These are phyloP conservation scores for Brachystomella parvula DNA, from an alignment of 1,140 invertebrate species.

Conservation along the genomic window DNA sequence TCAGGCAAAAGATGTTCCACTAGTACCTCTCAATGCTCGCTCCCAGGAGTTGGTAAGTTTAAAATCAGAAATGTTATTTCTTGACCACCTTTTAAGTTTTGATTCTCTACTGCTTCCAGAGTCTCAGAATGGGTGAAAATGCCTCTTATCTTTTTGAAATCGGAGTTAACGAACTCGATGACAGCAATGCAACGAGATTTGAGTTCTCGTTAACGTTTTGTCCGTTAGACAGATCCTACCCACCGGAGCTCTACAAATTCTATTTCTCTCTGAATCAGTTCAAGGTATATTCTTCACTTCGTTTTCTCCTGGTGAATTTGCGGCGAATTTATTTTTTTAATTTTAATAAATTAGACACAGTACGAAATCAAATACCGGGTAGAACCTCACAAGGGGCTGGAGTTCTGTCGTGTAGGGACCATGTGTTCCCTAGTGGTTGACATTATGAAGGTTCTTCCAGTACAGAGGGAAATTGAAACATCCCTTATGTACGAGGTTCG, in stretches of 20 bases:
- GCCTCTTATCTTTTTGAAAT: constrained; percentile 78
- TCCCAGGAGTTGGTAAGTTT: constrained; percentile 38
- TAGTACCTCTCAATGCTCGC: constrained; percentile 56
- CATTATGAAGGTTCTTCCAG: constrained; percentile 49
- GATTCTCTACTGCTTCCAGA: no score
- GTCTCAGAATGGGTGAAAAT: constrained; percentile 56
- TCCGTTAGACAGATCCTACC: constrained; percentile 1
- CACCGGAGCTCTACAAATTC: constrained; percentile 32
- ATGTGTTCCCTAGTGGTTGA: constrained; percentile 75
- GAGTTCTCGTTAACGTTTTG: constrained; percentile 33
- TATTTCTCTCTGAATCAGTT: constrained; percentile 32
- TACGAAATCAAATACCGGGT: constrained; percentile 72
- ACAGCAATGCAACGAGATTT: constrained; percentile 43
- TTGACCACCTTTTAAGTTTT: background rate
- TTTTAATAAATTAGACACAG: constrained; percentile 54
- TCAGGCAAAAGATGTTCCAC: constrained; percentile 47
- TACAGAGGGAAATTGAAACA: constrained; percentile 40
- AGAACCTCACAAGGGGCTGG: constrained; percentile 68
- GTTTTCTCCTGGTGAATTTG: background rate
- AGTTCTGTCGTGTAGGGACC: constrained; percentile 78
- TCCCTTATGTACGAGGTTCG: constrained; percentile 88
- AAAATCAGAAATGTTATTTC: background rate
- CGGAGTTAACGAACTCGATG: constrained; percentile 48
- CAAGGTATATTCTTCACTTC: no score
- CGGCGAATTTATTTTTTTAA: background rate